phyloP scores from a whole-genome alignment of 2,797 vertebrate species.

The Myoxocephalus aenaeus region DNA sequence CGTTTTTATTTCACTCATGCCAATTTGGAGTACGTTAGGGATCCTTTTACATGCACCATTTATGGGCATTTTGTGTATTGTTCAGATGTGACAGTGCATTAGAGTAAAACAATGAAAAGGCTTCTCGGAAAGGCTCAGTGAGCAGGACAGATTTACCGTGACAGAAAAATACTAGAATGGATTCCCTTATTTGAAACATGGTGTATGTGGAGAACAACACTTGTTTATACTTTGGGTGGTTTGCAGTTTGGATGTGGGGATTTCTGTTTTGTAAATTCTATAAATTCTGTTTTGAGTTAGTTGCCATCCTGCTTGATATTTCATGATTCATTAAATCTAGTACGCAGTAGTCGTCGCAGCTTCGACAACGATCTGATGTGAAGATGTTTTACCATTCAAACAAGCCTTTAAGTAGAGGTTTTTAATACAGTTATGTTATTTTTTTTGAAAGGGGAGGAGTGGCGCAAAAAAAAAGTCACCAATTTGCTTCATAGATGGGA shows the following conservation, averaged over 20 bases:
- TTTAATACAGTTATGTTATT: not conserved
- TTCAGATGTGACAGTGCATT: slow-evolving; percentile 18
- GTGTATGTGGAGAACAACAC: not conserved
- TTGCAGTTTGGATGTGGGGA: not conserved
- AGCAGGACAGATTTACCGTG: not conserved
- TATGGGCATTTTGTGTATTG: slow-evolving; percentile 13
- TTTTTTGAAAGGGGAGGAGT: not conserved
- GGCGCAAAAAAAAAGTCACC: no score
- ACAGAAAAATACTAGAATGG: not conserved
- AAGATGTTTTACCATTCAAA: not conserved
- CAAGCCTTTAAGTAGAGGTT: not conserved
- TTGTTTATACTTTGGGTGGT: not conserved
- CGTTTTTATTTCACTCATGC: slow-evolving; percentile 46
- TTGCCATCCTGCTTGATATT: not conserved
- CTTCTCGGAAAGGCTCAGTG: not conserved
- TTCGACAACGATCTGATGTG: not conserved
- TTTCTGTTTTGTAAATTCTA: not conserved
- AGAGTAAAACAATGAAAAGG: not conserved
- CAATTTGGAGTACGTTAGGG: slow-evolving; percentile 35
- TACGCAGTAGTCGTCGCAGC: not conserved
- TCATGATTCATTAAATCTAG: not conserved
- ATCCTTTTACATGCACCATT: slow-evolving; percentile 12
- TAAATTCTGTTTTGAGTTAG: not conserved
- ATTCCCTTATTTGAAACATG: not conserved
- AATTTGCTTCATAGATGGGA: not conserved